Conservation (phyloP, 1,140 invertebrate species). For the Bombus ignitus region DNA sequence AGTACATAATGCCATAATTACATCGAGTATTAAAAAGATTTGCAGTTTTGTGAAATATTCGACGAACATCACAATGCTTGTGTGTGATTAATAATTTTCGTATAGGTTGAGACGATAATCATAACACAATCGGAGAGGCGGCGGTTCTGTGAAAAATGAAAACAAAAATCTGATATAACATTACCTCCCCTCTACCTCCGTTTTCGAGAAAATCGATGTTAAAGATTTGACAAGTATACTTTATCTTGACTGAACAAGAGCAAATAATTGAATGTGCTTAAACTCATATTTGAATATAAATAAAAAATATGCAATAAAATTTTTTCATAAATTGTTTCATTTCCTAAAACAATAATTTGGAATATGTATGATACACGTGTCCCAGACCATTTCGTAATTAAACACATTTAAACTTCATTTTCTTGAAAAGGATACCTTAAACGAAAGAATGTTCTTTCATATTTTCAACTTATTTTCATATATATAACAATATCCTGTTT, state of each 20-base stretch:
- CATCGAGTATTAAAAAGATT: too few species aligned
- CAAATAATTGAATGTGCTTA: accelerated
- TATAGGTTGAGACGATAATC: too few species aligned
- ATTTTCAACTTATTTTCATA: background rate
- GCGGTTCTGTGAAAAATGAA: background rate
- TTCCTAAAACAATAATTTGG: background rate
- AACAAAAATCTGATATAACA: background rate
- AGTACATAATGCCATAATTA: too few species aligned
- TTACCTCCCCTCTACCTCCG: too few species aligned
- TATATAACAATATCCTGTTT: background rate
- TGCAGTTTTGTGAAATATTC: too few species aligned
- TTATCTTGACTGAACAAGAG: accelerated
- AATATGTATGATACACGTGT: background rate
- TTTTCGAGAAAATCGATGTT: background rate
- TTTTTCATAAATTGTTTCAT: background rate
- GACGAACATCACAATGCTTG: too few species aligned
- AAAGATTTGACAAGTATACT: accelerated
- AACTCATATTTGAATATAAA: background rate
- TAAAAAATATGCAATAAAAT: background rate
- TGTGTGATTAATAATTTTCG: too few species aligned
- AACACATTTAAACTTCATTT: background rate
- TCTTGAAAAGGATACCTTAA: background rate
- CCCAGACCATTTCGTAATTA: background rate
- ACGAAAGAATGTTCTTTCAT: background rate
- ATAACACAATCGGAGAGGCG: accelerated